Evolutionary conservation across 2,113 vertebrate genomes (phyloP), one percentile per base, ranked within the genome.

Genomic region (Sceloporus tristichus): DNA sequence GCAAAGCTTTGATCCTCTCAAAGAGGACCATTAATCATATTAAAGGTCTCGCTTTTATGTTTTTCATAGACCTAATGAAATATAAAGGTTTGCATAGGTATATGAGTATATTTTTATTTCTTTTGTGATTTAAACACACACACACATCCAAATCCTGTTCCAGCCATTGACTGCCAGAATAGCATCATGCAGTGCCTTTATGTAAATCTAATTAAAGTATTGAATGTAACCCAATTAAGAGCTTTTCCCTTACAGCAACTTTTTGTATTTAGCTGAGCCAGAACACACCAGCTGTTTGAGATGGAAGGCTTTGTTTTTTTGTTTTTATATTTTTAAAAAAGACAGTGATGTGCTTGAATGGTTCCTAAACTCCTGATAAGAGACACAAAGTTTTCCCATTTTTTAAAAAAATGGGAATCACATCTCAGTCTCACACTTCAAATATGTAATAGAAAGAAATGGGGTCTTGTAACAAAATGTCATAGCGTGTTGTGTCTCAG

Each of bases 201-300:
- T 29, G 27, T 91, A 95, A 91, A 93, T 90, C 91, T 93, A 94
- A 90, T 91, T 93, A 95, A 90, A 95, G 84, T 78, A 83, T 34
- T 82, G 42, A 83, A 90, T 91, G 91, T 89, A 93, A 95, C 92
- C 94, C 90, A 92, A 90, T 94, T 94, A 94, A 0, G 0, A 92
- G 85, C 80, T 83, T 86, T 89, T 92, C 90, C 92, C 94, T 94
- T 92, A 94, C 86, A 95, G 92, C 91, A 91, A 94, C 82, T 91
- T 81, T 94, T 94, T 91, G 82, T 91, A 90, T 95, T 94, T 92
- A 89, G 92, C 90, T 87, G 86, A 95, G 76, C 90, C 54, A 90
- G 83, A 75, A 92, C 88, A 88, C 0, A 0, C 92, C 94, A 94
- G 92, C 89, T 94, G 91, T 90, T 92, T 88, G 93, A 93, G 90